phyloP scores from a whole-genome alignment of 2,888 invertebrate species.

The Gasteruption jaculator region DNA sequence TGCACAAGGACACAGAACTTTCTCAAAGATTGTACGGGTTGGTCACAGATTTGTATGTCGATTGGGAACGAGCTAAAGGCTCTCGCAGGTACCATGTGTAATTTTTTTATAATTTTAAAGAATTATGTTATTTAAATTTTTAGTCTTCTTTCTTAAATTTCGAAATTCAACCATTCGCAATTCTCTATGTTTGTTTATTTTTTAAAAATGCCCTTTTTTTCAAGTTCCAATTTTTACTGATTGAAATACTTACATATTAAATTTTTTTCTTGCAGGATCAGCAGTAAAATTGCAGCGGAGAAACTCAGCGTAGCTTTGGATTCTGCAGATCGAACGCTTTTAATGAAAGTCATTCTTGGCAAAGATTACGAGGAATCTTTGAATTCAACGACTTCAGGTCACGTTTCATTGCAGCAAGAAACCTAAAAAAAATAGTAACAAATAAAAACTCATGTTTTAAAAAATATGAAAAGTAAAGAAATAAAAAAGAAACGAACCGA shows the following conservation, averaged over 20 bases:
- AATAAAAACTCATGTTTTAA: background rate
- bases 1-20: slow-evolving; percentile 35
- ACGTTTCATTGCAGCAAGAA: slow-evolving; percentile 18
- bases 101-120: background rate
- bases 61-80: slow-evolving; percentile 46
- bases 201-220: slow-evolving; percentile 1
- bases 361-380: slow-evolving; percentile 21
- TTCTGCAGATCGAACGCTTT: slow-evolving; percentile 33
- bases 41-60: slow-evolving; percentile 44
- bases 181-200: slow-evolving; percentile 2
- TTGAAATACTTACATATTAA: slow-evolving; percentile 1
- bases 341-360: slow-evolving; percentile 36
- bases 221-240: background rate
- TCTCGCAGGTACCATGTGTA: slow-evolving; percentile 44
- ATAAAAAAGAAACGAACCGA: too few relatives aligned
- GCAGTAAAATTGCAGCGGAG: slow-evolving; percentile 36
- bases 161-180: too few relatives aligned
- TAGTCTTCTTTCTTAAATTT: too few relatives aligned
- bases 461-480: too few relatives aligned
- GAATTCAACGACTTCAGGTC: too few relatives aligned
- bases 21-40: slow-evolving; percentile 37
- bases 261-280: slow-evolving; percentile 34
- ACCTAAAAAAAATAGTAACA: slow-evolving; percentile 3
- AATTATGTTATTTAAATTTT: background rate
- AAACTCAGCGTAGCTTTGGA: slow-evolving; percentile 37